A percentile compares a stretch with the other conserved stretches of the same genome.
phyloP scores from a whole-genome alignment of 2,113 vertebrate species.

The Ammodytes marinus region DNA sequence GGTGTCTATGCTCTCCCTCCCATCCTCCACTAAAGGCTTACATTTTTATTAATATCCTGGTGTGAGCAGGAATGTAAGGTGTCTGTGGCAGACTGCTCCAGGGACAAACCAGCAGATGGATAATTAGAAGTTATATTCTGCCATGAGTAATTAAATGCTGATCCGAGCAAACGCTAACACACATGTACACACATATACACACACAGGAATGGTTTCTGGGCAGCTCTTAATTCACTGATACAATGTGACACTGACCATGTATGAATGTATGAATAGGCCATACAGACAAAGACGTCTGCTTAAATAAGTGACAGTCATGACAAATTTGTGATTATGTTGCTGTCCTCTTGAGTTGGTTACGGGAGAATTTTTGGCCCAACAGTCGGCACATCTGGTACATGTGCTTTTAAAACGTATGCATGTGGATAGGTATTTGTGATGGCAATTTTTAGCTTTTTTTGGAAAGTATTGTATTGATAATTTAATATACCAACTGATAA shows the following conservation, averaged over 20 bases:
- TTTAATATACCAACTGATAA: background rate
- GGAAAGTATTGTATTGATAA: background rate
- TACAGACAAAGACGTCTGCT: background rate
- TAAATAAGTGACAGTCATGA: background rate
- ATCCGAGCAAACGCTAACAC: constrained; percentile 33
- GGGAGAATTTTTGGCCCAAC: background rate
- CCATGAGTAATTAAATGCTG: constrained; percentile 50
- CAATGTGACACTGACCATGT: background rate
- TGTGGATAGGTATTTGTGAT: background rate
- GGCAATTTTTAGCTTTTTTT: background rate
- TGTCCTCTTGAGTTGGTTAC: background rate
- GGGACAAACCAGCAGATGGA: constrained; percentile 46
- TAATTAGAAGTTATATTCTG: constrained; percentile 56
- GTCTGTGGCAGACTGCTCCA: constrained; percentile 36
- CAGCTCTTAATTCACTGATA: background rate
- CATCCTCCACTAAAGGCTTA: constrained; percentile 18
- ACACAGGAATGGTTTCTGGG: background rate
- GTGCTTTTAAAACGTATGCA: background rate
- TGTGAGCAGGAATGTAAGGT: constrained; percentile 46
- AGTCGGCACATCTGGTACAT: background rate
- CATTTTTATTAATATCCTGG: constrained; percentile 61
- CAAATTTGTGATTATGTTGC: background rate
- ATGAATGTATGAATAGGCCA: background rate
- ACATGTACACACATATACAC: background rate
- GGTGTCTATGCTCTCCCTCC: background rate